Evolutionary conservation across 2,113 vertebrate genomes (phyloP), one percentile per base, ranked within the genome.

Genomic region (Platichthys stellatus): DNA sequence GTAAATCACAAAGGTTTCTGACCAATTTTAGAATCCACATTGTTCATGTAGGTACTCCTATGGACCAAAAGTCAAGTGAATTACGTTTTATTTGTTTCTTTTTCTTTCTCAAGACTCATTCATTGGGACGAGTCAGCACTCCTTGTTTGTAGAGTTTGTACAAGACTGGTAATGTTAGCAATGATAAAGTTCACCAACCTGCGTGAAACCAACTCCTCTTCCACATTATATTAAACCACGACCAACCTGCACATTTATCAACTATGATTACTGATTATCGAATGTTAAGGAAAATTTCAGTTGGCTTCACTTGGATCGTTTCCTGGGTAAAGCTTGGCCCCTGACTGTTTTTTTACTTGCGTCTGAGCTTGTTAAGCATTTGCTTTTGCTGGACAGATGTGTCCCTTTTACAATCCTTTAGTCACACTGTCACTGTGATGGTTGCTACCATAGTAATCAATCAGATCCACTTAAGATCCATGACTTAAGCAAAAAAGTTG

Each of bases 401-500:
- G 69, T 74, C 78, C 72, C 60, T 66, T 86, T 76, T 59, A n/a
- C 66, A 87, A 85, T 81, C 66, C 68, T 74, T 89, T 88, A 60
- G 86, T 89, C 78, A 83, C 80, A 81, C 84, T 78, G 78, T 83
- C 31, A 83, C 69, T 71, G 70, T 69, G 63, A 88, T 81, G 82
- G 78, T 82, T 63, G 82, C 75, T 82, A 61, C 89, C 78, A 78
- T 83, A 65, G 82, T 72, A 89, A 90, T 81, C 77, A 82, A 89
- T 91, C 82, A 69, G 88, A 80, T 79, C 13, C 85, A 49, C 73
- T 80, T 89, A 88, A 89, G 61, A 69, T 23, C 79, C 83, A 76
- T 83, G 31, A 31, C 31, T 31, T n/a, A n/a, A n/a, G n/a, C n/a
- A n/a, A 63, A 47, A 70, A 68, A 69, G 31, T 61, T 75, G 23